Percentiles rank a stretch among this genome's conserved stretches.
These are phyloP conservation scores for Melanotaenia maccullochi DNA, from an alignment of 2,797 vertebrate genomes.

Conservation along the genomic window DNA sequence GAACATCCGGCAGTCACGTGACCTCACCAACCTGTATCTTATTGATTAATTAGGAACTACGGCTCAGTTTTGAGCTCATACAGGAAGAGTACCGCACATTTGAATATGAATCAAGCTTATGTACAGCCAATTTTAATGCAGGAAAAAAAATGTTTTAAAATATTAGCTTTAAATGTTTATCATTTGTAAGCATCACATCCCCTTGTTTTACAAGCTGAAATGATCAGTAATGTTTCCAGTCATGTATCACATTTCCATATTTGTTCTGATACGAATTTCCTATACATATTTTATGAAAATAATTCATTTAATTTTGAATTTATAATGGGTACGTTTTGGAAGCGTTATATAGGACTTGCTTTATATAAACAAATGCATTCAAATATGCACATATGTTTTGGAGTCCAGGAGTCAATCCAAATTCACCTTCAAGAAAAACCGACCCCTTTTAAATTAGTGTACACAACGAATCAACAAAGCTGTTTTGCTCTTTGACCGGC, in stretches of 20 bases:
- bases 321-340: background rate
- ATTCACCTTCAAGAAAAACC: conserved; percentile 45
- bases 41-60: background rate
- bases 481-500: conserved; percentile 51
- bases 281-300: background rate
- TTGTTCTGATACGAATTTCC: background rate
- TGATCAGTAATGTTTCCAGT: background rate
- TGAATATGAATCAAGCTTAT: background rate
- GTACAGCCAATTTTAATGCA: background rate
- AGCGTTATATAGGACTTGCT: background rate
- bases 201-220: background rate
- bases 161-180: background rate
- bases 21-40: background rate
- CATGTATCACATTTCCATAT: background rate
- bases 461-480: conserved; percentile 61
- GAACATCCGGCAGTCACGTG: conserved; percentile 19
- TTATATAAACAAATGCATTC: conserved; percentile 15
- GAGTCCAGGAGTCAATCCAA: conserved; percentile 6
- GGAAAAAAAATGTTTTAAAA: background rate
- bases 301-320: background rate
- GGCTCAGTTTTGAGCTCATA: background rate
- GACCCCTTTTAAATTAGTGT: conserved; percentile 67
- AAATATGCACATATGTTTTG: conserved; percentile 10
- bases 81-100: background rate
- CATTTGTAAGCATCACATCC: background rate